Base-by-base conservation (phyloP, 2,797 vertebrate species). In the Micropoecilia bifurca region DNA sequence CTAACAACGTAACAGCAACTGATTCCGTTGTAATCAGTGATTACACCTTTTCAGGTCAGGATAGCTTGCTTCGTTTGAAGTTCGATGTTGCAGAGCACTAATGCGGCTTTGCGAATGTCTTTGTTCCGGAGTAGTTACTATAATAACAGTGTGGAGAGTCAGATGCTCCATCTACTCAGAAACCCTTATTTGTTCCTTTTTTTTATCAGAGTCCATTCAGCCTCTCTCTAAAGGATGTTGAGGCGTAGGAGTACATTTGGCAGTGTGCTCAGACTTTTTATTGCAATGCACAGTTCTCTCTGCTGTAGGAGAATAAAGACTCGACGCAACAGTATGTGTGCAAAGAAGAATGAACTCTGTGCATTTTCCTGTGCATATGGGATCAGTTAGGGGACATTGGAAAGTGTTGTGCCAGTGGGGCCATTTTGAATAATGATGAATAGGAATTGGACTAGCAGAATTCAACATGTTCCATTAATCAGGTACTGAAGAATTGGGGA, bases 141-240 rank as follows among this genome's bases (percentile, higher is more conserved):
- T 87, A 93, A 94, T 89, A 93, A 90, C 78, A 86, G 77, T 72
- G 75, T 82, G 81, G 86, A 84, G 83, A 92, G 86, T 90, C 87
- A 89, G 86, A 88, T 87, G 74, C 88, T 83, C 83, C 81, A 88
- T 93, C 88, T 88, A 83, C 85, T 89, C 83, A 78, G 78, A 91
- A 71, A 83, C 86, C 86, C 87, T 85, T 86, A 91, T 93, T 88
- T 87, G 85, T 90, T 91, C 85, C 86, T 89, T 88, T 91, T 94
- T 91, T 93, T 92, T 93, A 90, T 91, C 88, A 90, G 87, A 92
- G 90, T 91, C 90, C 87, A 87, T 94, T 94, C 92, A 93, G 90
- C 83, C 79, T 75, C 84, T 92, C 91, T 93, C 91, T 84, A 84
- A 93, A 88, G 91, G 89, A 90, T 83, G 83, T 86, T 20, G 74